phyloP scores from a whole-genome alignment of 2,888 invertebrate species.

The Macrophya alboannulata region DNA sequence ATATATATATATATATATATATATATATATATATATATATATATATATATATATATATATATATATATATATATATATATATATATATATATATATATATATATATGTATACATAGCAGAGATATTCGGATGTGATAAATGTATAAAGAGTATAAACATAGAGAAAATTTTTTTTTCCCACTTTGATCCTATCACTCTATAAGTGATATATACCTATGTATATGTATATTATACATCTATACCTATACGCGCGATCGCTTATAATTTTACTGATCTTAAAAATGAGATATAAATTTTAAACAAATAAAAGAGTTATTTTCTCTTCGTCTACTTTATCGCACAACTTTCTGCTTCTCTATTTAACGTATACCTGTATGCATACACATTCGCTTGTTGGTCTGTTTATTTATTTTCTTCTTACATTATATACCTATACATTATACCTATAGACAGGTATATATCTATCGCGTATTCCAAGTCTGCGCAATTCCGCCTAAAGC shows the following conservation, averaged over 20 bases:
- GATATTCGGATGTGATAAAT: not conserved
- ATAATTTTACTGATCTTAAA: not conserved
- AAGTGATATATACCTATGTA: not conserved
- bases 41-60: not conserved
- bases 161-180: no score
- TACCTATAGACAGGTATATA: not conserved
- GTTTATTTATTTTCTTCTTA: not conserved
- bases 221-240: not conserved
- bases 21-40: not conserved
- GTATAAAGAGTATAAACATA: not conserved
- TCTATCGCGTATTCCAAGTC: not conserved
- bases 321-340: not conserved
- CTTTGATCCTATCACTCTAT: no score
- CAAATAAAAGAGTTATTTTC: not conserved
- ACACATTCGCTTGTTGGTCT: not conserved
- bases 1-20: not conserved
- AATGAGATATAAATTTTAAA: not conserved
- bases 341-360: not conserved
- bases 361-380: not conserved
- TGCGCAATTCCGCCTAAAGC: constrained; percentile 24
- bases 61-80: not conserved
- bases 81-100: not conserved
- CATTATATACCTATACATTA: not conserved
- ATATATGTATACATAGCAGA: not conserved
- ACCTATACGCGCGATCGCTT: not conserved